phyloP scores from a whole-genome alignment of 1,140 invertebrate genomes.

The Drosophila oshimai region DNA sequence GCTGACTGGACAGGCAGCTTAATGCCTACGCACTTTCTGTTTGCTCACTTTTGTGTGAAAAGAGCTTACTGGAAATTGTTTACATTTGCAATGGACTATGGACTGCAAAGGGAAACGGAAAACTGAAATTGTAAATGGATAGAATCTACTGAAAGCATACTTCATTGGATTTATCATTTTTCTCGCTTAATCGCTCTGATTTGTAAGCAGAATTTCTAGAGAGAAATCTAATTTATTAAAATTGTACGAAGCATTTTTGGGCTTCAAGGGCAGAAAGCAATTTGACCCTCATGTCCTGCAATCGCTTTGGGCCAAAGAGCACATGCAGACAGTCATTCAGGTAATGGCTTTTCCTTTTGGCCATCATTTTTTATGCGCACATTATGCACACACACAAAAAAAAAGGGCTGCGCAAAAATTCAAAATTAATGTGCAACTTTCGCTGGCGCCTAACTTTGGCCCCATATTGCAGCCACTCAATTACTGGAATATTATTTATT shows the following conservation, averaged over 20 bases:
- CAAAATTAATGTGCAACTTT: slow-evolving; percentile 60
- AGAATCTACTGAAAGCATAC: background rate
- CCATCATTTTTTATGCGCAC: slow-evolving; percentile 69
- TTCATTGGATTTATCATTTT: slow-evolving; percentile 25
- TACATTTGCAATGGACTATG: background rate
- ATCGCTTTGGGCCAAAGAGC: background rate
- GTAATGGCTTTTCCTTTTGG: slow-evolving; percentile 64
- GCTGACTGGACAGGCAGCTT: slow-evolving; percentile 10
- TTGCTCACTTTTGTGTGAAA: slow-evolving; percentile 32
- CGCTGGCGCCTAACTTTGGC: background rate
- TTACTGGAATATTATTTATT: slow-evolving; percentile 78
- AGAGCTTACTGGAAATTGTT: slow-evolving; percentile 12
- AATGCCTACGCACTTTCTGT: slow-evolving; percentile 14
- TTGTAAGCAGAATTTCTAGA: slow-evolving; percentile 4
- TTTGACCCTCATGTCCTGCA: slow-evolving; percentile 7
- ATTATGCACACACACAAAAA: slow-evolving; percentile 64
- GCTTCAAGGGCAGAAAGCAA: background rate
- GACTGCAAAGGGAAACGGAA: no score
- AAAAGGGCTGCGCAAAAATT: slow-evolving; percentile 63
- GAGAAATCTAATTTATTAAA: slow-evolving; percentile 25
- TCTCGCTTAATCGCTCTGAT: slow-evolving; percentile 20
- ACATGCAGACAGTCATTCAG: slow-evolving; percentile 38
- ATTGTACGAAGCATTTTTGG: background rate
- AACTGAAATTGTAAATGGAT: background rate
- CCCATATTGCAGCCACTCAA: slow-evolving; percentile 21